A percentile compares a stretch with the other conserved stretches of the same genome.
Evolutionary conservation across 2,888 invertebrate species (phyloP).

Genomic region (Tribolium freemani): DNA sequence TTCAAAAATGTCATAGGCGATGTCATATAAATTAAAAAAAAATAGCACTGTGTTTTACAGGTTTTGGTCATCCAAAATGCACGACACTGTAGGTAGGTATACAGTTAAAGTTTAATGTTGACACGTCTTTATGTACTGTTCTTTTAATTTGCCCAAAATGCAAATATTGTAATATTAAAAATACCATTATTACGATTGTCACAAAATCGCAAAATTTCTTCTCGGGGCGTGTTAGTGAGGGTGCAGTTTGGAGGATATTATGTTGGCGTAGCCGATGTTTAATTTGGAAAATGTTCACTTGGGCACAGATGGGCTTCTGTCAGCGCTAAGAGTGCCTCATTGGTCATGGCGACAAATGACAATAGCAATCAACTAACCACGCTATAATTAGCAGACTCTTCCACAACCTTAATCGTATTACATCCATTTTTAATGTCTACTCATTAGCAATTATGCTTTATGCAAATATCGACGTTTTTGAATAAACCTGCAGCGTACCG

Average conservation of each 20-base stretch:
- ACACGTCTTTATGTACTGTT: too few relatives aligned
- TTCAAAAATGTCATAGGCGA: too few relatives aligned
- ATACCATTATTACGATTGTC: not conserved
- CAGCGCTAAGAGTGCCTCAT: slow-evolving; percentile 60
- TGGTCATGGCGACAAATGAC: slow-evolving; percentile 61
- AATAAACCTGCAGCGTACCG: not conserved
- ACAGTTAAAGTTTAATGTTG: too few relatives aligned
- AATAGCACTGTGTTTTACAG: too few relatives aligned
- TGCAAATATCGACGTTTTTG: slow-evolving; percentile 4
- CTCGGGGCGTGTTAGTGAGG: not conserved
- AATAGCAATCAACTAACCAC: slow-evolving; percentile 53
- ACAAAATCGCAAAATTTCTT: not conserved
- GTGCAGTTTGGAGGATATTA: not conserved
- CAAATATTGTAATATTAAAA: not conserved
- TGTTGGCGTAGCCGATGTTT: slow-evolving; percentile 46
- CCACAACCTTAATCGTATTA: slow-evolving; percentile 46
- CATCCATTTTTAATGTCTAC: slow-evolving; percentile 41
- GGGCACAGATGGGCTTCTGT: slow-evolving; percentile 61
- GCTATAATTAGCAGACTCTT: slow-evolving; percentile 43
- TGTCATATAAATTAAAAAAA: too few relatives aligned
- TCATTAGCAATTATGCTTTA: slow-evolving; percentile 39
- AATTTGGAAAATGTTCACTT: slow-evolving; percentile 57
- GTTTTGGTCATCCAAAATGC: too few relatives aligned
- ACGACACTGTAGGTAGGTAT: too few relatives aligned
- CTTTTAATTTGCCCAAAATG: not conserved